phyloP scores from a whole-genome alignment of 2,888 invertebrate genomes.

The Orthosia incerta region DNA sequence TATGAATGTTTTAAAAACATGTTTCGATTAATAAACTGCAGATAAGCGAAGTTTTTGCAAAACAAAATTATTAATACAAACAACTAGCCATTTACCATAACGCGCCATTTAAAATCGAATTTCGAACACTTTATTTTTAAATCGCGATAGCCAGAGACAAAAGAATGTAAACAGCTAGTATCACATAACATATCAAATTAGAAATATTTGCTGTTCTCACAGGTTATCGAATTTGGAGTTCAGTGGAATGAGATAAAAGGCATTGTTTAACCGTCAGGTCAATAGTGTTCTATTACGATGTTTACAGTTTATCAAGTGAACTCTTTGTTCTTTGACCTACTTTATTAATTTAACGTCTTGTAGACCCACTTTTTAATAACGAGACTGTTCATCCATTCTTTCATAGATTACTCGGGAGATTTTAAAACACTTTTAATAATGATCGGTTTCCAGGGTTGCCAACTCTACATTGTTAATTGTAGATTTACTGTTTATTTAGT shows the following conservation, averaged over 20 bases:
- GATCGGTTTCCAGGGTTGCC: not conserved
- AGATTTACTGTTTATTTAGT: not conserved
- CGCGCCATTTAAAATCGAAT: constrained; percentile 39
- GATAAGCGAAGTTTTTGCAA: constrained; percentile 14
- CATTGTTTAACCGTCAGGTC: constrained; percentile 82
- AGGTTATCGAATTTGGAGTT: constrained; percentile 86
- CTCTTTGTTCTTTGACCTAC: constrained; percentile 80
- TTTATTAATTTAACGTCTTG: constrained; percentile 70
- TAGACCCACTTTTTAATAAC: constrained; percentile 58
- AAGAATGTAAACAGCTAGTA: constrained; percentile 66
- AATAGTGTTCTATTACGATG: constrained; percentile 76
- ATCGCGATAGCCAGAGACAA: constrained; percentile 66
- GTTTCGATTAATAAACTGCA: constrained; percentile 17
- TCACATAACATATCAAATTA: constrained; percentile 73
- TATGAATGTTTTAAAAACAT: no score
- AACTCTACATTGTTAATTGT: not conserved
- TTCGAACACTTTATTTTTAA: constrained; percentile 55
- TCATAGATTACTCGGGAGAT: constrained; percentile 2
- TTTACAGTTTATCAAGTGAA: constrained; percentile 71
- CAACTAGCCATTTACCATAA: constrained; percentile 7
- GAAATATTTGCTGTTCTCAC: constrained; percentile 84
- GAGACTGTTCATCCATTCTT: constrained; percentile 14
- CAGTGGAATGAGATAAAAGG: constrained; percentile 83
- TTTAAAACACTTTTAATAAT: constrained; percentile 2
- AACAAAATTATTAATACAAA: constrained; percentile 24